Evolutionary conservation across 1,140 invertebrate species (phyloP).

Genomic region (Aleiodes sp.): DNA sequence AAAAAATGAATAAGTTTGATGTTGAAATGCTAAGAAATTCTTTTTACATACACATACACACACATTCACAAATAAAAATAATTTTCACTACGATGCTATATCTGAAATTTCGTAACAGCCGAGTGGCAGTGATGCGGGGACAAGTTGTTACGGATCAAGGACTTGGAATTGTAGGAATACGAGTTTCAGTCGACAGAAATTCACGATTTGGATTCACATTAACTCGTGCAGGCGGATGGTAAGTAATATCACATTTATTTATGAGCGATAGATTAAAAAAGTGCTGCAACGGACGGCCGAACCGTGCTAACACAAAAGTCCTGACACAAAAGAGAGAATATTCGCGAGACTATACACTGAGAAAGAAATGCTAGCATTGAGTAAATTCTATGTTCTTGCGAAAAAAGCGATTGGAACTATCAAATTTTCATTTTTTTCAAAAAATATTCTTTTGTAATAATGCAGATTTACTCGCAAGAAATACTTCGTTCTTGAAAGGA

Average conservation of each 20-base stretch:
- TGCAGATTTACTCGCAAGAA: too few species aligned
- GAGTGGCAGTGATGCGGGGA: constrained; percentile 97
- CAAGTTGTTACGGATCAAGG: constrained; percentile 93
- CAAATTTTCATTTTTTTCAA: too few species aligned
- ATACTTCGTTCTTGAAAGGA: too few species aligned
- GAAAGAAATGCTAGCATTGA: too few species aligned
- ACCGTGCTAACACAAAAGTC: too few species aligned
- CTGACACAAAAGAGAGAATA: too few species aligned
- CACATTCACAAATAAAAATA: constrained; percentile 1
- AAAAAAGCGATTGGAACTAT: too few species aligned
- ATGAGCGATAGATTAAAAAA: background rate
- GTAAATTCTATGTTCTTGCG: too few species aligned
- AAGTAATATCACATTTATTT: constrained; percentile 67
- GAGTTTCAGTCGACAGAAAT: constrained; percentile 94
- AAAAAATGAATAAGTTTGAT: background rate
- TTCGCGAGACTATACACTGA: too few species aligned
- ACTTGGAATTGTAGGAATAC: constrained; percentile 93
- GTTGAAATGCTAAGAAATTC: constrained; percentile 14
- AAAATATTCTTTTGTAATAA: too few species aligned
- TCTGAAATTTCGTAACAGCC: constrained; percentile 75
- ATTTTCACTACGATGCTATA: constrained; percentile 45
- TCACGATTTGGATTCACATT: constrained; percentile 96
- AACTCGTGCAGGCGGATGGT: constrained; percentile 93
- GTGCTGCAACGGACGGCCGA: too few species aligned
- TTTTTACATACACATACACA: background rate